Evolutionary conservation across 2,113 vertebrate species (phyloP), one percentile per base, ranked within the genome.

Genomic region (Oncorhynchus nerka): DNA sequence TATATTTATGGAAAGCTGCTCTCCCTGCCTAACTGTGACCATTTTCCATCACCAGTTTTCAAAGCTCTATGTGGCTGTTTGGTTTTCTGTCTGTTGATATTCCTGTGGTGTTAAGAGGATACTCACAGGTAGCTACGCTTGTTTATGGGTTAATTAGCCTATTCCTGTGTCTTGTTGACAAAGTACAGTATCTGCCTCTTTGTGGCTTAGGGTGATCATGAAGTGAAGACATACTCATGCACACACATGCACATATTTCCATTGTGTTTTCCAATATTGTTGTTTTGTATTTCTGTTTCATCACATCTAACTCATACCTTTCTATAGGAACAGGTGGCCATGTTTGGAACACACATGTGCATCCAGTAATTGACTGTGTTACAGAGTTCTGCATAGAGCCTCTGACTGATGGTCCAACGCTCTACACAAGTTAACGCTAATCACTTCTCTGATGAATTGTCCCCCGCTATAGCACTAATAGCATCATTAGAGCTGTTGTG

Each of bases 361-460:
- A 62, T 16, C 19, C 19, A n/a, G 7, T 62, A 24, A 22, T 9
- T 62, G 59, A 62, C 59, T 62, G 19, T 20, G 59, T 22, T 62
- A 22, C 59, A 62, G n/a, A 22, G 20, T 9, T n/a, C 59, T 22
- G n/a, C n/a, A 62, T 8, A 62, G n/a, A 6, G 71, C 69, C 82
- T 77, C 86, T 85, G 81, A 90, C 86, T 89, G 88, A 93, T 90
- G 88, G 78, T 77, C 34, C 85, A 9, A 67, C 83, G 79, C 86
- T 86, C 78, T 78, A 79, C 85, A 86, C 87, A 84, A 83, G 84
- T 84, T 86, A 83, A 87, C 83, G 82, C 83, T 90, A 90, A 92
- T 93, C 87, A 91, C 87, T 87, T 82, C 75, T 79, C 75, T 88
- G 90, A 92, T 91, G 90, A 85, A 93, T 88, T 81, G 76, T 75